Conservation (phyloP, 2,888 invertebrate species). For the Trissolcus japonicus region DNA sequence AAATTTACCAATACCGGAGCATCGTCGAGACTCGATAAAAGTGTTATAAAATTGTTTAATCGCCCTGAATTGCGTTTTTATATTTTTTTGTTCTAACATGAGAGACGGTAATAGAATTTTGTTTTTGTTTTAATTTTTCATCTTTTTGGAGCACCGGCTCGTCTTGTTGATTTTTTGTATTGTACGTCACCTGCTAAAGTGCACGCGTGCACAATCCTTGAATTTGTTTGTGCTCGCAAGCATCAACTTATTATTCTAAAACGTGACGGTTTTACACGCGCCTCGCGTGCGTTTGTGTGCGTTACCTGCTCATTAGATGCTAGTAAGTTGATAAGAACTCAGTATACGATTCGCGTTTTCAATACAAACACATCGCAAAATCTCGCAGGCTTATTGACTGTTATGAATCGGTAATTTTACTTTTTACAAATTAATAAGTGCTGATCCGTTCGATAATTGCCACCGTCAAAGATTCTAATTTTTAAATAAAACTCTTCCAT, state of each 20-base stretch:
- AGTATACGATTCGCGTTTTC: conserved; percentile 24
- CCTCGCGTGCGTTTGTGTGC: conserved; percentile 1
- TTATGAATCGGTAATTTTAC: conserved; percentile 7
- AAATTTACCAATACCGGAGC: too few relatives aligned
- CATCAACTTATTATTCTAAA: not conserved
- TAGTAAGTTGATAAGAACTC: conserved; percentile 21
- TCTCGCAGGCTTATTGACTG: too few relatives aligned
- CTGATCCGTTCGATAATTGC: too few relatives aligned
- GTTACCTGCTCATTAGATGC: conserved; percentile 29
- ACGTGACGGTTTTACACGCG: conserved; percentile 4
- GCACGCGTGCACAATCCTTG: conserved; percentile 25
- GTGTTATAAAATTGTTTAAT: too few relatives aligned
- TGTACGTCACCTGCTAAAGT: conserved; percentile 14
- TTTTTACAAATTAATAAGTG: not conserved
- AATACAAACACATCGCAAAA: conserved; percentile 4
- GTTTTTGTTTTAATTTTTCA: too few relatives aligned
- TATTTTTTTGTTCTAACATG: too few relatives aligned
- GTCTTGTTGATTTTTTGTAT: not conserved
- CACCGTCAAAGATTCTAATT: too few relatives aligned
- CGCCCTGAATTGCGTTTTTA: too few relatives aligned
- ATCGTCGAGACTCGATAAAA: too few relatives aligned
- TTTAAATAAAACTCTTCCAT: too few relatives aligned
- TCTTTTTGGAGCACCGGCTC: too few relatives aligned
- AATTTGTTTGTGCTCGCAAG: conserved; percentile 18
- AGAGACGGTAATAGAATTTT: too few relatives aligned